These are phyloP conservation scores for Chrysotoxum bicinctum DNA, from an alignment of 2,888 invertebrate genomes.

Conservation along the genomic window DNA sequence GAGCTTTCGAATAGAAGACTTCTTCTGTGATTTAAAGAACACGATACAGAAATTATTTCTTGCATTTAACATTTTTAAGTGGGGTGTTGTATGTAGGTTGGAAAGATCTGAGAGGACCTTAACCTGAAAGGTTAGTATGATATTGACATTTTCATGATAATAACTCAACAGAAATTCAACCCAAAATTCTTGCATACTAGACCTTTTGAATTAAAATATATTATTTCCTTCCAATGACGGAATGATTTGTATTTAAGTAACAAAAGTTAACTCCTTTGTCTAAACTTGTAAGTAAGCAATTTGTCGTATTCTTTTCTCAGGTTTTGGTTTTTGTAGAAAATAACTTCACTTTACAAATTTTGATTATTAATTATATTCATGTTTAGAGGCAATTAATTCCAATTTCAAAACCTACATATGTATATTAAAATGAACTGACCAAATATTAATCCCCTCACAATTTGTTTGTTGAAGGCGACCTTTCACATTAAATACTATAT, in stretches of 20 bases:
- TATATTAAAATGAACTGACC: no score
- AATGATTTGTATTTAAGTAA: background rate
- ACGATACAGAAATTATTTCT: background rate
- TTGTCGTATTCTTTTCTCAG: background rate
- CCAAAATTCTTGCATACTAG: background rate
- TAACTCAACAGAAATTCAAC: background rate
- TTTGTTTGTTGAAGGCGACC: no score
- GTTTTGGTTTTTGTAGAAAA: background rate
- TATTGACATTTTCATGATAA: background rate
- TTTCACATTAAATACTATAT: no score
- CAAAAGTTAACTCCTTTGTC: background rate
- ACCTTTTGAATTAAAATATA: background rate
- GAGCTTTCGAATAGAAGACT: background rate
- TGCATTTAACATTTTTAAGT: background rate
- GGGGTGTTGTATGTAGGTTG: no score
- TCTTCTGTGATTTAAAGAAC: background rate
- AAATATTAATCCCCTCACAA: no score
- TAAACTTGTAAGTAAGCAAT: background rate
- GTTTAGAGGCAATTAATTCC: no score
- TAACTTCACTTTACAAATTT: no score
- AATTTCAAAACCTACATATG: no score
- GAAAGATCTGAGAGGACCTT: background rate
- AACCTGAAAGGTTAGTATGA: background rate
- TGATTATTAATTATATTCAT: no score
- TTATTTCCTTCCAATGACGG: background rate